phyloP scores from a whole-genome alignment of 1,140 invertebrate genomes.

The Drosophila dunni region DNA sequence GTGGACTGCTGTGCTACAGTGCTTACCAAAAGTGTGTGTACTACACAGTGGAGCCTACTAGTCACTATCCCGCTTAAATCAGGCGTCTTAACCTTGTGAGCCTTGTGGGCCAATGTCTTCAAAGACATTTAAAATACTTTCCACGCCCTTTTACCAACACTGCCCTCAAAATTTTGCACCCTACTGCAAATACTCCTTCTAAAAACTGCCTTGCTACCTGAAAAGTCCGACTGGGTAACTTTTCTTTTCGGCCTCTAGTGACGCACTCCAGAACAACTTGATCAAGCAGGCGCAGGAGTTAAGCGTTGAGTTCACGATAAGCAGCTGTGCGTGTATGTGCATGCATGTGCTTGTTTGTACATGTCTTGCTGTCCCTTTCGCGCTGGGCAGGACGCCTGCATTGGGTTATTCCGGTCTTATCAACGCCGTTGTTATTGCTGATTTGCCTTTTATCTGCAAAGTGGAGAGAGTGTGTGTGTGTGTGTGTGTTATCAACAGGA shows the following conservation, averaged over 20 bases:
- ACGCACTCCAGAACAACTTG: conserved; percentile 14
- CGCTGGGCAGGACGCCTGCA: conserved; percentile 35
- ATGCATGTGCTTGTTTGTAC: conserved; percentile 12
- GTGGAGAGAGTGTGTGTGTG: neutral
- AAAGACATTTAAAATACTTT: too few species aligned
- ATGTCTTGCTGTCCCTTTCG: conserved; percentile 14
- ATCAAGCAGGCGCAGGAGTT: conserved; percentile 40
- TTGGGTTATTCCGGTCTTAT: conserved; percentile 16
- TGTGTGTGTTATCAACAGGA: conserved; percentile 35
- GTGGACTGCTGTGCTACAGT: too few species aligned
- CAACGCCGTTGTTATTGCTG: conserved; percentile 25
- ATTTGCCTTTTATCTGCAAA: conserved; percentile 41
- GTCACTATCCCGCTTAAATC: too few species aligned
- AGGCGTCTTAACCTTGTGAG: too few species aligned
- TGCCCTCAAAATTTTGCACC: too few species aligned
- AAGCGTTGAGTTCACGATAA: conserved; percentile 36
- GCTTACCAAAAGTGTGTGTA: too few species aligned
- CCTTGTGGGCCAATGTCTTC: too few species aligned
- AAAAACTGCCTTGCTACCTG: too few species aligned
- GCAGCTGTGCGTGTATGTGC: conserved; percentile 24
- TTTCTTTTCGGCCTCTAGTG: conserved; percentile 3
- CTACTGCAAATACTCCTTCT: too few species aligned
- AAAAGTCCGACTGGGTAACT: conserved; percentile 22
- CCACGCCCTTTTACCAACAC: too few species aligned
- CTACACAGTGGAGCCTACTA: too few species aligned